Evolutionary conservation across 2,113 vertebrate genomes (phyloP).

Genomic region (Tinamus guttatus): DNA sequence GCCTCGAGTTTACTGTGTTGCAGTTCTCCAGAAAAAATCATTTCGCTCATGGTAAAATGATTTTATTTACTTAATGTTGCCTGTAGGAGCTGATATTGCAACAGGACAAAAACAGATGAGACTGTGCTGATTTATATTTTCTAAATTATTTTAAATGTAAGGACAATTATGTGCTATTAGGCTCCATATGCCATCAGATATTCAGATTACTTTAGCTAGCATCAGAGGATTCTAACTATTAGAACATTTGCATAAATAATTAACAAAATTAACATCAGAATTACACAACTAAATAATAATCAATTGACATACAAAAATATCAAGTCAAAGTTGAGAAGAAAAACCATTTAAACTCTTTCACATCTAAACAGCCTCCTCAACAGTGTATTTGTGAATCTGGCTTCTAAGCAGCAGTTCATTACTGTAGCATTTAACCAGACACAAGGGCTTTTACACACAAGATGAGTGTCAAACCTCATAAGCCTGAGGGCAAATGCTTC

Average conservation of each 20-base stretch:
- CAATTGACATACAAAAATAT: background rate
- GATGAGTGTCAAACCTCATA: background rate
- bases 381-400: background rate
- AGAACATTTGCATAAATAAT: conserved; percentile 66
- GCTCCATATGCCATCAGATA: background rate
- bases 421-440: conserved; percentile 1
- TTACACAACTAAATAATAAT: background rate
- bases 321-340: background rate
- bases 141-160: conserved; percentile 32
- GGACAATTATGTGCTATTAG: conserved; percentile 53
- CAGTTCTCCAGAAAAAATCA: background rate
- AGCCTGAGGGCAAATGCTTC: background rate
- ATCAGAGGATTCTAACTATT: conserved; percentile 56
- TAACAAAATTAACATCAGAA: conserved; percentile 59
- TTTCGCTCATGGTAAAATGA: accelerated
- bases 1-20: background rate
- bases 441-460: background rate
- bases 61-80: background rate
- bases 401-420: conserved; percentile 36
- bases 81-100: background rate
- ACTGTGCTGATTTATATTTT: conserved; percentile 1
- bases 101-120: background rate
- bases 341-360: background rate
- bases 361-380: background rate
- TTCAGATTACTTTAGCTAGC: conserved; percentile 53